Conservation (phyloP, 1,140 invertebrate genomes). For the Drosophila pseudoananassae region DNA sequence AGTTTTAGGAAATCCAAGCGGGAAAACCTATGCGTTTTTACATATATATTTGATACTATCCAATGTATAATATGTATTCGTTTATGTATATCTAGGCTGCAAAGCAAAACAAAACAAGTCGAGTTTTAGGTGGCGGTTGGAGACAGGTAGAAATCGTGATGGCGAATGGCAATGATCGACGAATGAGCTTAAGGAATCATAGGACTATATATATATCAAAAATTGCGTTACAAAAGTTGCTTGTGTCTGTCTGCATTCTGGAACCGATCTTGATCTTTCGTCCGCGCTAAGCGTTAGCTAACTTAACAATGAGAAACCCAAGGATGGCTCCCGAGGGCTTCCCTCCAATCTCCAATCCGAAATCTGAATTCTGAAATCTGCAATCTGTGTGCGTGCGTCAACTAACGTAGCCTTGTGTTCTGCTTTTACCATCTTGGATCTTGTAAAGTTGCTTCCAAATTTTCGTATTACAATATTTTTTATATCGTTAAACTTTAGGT, state of each 20-base stretch:
- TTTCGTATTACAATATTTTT: conserved; percentile 43
- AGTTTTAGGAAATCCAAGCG: neutral
- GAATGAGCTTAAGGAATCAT: conserved; percentile 37
- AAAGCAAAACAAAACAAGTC: conserved; percentile 13
- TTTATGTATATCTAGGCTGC: conserved; percentile 38
- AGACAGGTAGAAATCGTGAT: conserved; percentile 6
- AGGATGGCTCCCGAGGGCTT: neutral
- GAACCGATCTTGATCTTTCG: conserved; percentile 8
- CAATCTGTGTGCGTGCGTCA: conserved; percentile 4
- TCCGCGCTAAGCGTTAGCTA: conserved; percentile 20
- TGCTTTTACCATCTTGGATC: neutral
- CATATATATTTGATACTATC: conserved; percentile 34
- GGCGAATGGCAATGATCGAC: neutral
- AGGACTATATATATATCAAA: conserved; percentile 46
- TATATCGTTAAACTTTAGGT: conserved; percentile 63
- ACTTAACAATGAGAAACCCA: neutral
- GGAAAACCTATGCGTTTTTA: conserved; percentile 5
- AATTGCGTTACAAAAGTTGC: conserved; percentile 48
- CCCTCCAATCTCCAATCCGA: no score
- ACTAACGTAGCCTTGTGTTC: conserved; percentile 1
- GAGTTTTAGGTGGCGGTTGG: conserved; percentile 1
- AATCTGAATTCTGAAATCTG: no score
- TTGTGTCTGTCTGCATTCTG: conserved; percentile 11
- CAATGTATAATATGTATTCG: conserved; percentile 48
- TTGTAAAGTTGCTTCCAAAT: conserved; percentile 58